A percentile compares a stretch with the other conserved stretches of the same genome.
Conservation (phyloP, 2,888 invertebrate species). For the Tillus elongatus region DNA sequence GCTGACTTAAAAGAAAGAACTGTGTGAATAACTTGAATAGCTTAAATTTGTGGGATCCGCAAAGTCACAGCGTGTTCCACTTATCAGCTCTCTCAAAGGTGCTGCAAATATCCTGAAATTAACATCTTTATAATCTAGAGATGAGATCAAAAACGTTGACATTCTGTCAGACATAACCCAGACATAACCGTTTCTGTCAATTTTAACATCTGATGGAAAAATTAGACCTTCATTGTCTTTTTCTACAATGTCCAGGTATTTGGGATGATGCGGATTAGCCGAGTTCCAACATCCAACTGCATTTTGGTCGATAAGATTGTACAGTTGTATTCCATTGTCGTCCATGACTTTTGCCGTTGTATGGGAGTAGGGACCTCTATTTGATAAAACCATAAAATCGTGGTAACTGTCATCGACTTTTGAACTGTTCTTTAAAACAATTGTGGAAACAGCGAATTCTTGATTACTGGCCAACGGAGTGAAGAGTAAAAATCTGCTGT, state of each 20-base stretch:
- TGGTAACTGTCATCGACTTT: constrained; percentile 60
- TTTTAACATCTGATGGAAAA: constrained; percentile 73
- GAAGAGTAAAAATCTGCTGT: constrained; percentile 65
- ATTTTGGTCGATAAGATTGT: constrained; percentile 70
- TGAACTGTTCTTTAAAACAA: constrained; percentile 58
- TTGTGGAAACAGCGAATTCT: constrained; percentile 71
- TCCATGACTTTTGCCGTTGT: constrained; percentile 68
- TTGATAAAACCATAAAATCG: constrained; percentile 58
- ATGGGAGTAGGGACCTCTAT: constrained; percentile 58
- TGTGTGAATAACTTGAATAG: no score
- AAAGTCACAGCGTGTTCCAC: constrained; percentile 69
- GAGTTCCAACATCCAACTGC: constrained; percentile 78
- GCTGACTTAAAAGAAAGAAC: no score
- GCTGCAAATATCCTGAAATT: constrained; percentile 71
- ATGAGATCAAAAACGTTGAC: constrained; percentile 60
- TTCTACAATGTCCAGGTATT: constrained; percentile 61
- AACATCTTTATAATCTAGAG: constrained; percentile 61
- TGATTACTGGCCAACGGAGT: constrained; percentile 69
- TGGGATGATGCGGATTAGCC: constrained; percentile 52
- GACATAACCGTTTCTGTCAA: constrained; percentile 58
- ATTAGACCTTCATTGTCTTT: constrained; percentile 66
- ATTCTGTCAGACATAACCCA: constrained; percentile 79
- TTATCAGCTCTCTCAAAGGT: constrained; percentile 54
- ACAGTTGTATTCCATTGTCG: constrained; percentile 65
- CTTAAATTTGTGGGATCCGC: no score